A percentile compares a stretch with the other conserved stretches of the same genome.
Evolutionary conservation across 2,113 vertebrate genomes (phyloP).

Genomic region (Pachypanchax playfairii): DNA sequence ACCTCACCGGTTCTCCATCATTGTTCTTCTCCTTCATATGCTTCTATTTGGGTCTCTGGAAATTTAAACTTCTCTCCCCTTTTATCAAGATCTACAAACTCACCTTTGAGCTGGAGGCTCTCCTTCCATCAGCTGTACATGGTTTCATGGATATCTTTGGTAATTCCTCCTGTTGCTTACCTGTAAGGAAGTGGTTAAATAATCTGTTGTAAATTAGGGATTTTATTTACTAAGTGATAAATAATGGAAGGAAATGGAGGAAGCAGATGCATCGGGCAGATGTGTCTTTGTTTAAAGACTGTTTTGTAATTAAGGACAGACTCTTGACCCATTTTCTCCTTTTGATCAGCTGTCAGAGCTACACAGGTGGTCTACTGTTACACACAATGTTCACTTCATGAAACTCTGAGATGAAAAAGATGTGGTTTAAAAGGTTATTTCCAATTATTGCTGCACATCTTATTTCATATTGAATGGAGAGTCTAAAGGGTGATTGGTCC

Average conservation of each 20-base stretch:
- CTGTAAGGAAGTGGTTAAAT: background rate
- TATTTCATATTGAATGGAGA: background rate
- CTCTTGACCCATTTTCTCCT: conserved; percentile 73
- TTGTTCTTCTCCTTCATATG: too few relatives aligned
- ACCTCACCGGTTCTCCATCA: too few relatives aligned
- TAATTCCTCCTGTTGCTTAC: background rate
- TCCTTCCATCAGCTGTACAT: accelerated
- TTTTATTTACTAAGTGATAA: too few relatives aligned
- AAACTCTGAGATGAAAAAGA: conserved; percentile 28
- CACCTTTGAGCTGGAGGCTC: too few relatives aligned
- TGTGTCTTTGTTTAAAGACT: conserved; percentile 76
- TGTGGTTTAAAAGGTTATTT: background rate
- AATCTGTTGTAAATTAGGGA: too few relatives aligned
- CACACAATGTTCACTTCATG: background rate
- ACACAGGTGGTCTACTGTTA: conserved; percentile 44
- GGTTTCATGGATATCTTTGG: too few relatives aligned
- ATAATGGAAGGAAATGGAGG: conserved; percentile 14
- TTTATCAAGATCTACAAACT: too few relatives aligned
- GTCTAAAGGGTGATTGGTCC: background rate
- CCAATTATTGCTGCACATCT: background rate
- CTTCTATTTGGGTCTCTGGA: too few relatives aligned
- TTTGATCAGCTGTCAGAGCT: conserved; percentile 66
- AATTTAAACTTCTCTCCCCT: too few relatives aligned
- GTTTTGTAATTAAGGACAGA: conserved; percentile 74
- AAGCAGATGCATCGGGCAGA: conserved; percentile 70